Conservation (phyloP, 2,888 invertebrate genomes). For the Agonum fuliginosum region DNA sequence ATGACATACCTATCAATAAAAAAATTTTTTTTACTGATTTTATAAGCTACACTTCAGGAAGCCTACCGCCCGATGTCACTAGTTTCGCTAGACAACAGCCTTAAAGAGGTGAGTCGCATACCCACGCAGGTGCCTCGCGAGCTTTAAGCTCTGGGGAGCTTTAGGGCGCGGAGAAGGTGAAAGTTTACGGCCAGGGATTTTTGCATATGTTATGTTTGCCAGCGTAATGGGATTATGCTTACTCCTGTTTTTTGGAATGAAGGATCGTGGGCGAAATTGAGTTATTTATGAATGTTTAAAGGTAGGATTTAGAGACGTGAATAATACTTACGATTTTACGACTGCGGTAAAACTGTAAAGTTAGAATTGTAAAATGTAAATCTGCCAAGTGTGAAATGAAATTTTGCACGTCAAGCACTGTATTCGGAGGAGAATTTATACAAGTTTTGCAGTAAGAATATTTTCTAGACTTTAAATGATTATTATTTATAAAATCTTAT, state of each 20-base stretch:
- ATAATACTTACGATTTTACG: slow-evolving; percentile 14
- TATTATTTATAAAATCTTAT: too few relatives aligned
- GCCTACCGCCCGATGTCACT: too few relatives aligned
- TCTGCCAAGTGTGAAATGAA: slow-evolving; percentile 8
- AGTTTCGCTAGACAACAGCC: too few relatives aligned
- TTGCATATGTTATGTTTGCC: slow-evolving; percentile 28
- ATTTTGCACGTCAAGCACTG: too few relatives aligned
- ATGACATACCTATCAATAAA: too few relatives aligned
- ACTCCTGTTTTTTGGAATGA: slow-evolving; percentile 24
- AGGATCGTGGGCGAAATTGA: slow-evolving; percentile 10
- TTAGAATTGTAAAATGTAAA: background rate
- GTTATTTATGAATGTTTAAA: slow-evolving; percentile 37
- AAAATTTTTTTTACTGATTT: too few relatives aligned
- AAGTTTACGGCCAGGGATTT: slow-evolving; percentile 17
- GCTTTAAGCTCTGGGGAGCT: slow-evolving; percentile 11
- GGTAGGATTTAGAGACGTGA: slow-evolving; percentile 14
- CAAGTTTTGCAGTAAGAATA: too few relatives aligned
- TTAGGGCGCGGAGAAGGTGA: slow-evolving; percentile 1
- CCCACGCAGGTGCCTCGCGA: slow-evolving; percentile 1
- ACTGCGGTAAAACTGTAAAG: background rate
- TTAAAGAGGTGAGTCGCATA: too few relatives aligned
- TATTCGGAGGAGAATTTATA: too few relatives aligned
- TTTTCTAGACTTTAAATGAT: too few relatives aligned
- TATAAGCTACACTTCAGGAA: too few relatives aligned
- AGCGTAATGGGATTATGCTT: slow-evolving; percentile 29